Base-by-base conservation (phyloP, 2,888 invertebrate species). In the Trisateles emortualis region DNA sequence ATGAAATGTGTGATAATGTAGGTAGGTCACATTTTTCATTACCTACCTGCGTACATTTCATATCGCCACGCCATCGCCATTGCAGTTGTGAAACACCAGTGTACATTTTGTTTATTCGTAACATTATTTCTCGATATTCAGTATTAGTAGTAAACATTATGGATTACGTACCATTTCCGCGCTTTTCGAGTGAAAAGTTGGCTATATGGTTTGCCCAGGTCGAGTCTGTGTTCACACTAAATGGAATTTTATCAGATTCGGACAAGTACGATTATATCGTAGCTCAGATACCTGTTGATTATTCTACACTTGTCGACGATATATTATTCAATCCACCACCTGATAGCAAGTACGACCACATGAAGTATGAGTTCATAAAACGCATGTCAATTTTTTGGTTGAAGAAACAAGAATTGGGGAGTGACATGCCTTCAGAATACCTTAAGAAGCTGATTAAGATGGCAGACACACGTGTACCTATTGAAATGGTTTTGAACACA, bases 161-260 rank as follows among this genome's bases (percentile, higher is more conserved):
- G 65, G 52, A 61, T 47, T 47, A 0, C n/a, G 11, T 41, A 17
- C 33, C 41, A 9, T 45, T 41, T 5, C 59, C 66, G 26, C 1
- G 26, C 2, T 65, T 62, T 32, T 55, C 59, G n/a, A 16, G 38
- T 11, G 52, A 59, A 30, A 39, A 56, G 22, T 9, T 41, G 4
- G 5, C 50, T 1, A 22, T 65, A 35, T 65, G 65, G 66, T 65
- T 65, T 11, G 44, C 43, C n/a, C 62, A 53, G 59, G 47, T 51
- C 13, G 62, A 65, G 39, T 42, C 65, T 9, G 46, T 55, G 1
- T 65, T 65, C 29, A 3, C 16, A 14, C 16, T 53, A 4, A 62
- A 59, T 5, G 42, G 19, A 11, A 19, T 55, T 13, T 1, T 14
- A 39, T 29, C 52, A 6, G 55, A 62, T n/a, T 17, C 22, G 1